Evolutionary conservation across 2,888 invertebrate species (phyloP).

Genomic region (Ceriagrion tenellum): DNA sequence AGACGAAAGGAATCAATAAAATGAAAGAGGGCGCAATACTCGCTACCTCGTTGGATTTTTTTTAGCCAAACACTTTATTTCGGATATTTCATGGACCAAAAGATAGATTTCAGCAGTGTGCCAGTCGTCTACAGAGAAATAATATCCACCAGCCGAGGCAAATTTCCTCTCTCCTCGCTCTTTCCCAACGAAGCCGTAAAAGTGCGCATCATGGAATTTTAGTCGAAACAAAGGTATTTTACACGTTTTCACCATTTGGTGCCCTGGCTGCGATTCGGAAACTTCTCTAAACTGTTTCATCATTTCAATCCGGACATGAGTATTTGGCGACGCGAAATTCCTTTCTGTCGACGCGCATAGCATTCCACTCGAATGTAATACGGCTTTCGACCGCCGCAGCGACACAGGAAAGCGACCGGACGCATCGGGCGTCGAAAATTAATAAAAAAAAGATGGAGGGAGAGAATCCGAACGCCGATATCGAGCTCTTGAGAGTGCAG

Average conservation of each 20-base stretch:
- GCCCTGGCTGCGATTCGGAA: not conserved
- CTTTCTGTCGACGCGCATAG: not conserved
- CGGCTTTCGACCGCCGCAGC: not conserved
- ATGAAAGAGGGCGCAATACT: no score
- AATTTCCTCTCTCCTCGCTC: not conserved
- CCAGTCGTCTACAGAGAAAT: no score
- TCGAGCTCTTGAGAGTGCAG: not conserved
- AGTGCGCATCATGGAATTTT: not conserved
- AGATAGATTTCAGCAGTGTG: no score
- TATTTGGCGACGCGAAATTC: not conserved
- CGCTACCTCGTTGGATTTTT: no score
- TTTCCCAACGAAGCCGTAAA: not conserved
- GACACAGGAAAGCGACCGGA: not conserved
- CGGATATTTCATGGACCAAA: no score
- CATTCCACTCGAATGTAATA: not conserved
- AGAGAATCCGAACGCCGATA: slow-evolving; percentile 7
- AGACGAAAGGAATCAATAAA: no score
- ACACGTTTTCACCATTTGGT: not conserved
- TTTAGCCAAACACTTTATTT: no score
- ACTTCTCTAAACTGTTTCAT: not conserved
- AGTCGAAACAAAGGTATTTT: not conserved
- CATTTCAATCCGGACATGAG: not conserved
- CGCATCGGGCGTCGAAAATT: not conserved
- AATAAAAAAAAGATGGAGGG: not conserved
- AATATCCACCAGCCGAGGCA: no score